phyloP scores from a whole-genome alignment of 2,797 vertebrate genomes.

The Lateolabrax maculatus region DNA sequence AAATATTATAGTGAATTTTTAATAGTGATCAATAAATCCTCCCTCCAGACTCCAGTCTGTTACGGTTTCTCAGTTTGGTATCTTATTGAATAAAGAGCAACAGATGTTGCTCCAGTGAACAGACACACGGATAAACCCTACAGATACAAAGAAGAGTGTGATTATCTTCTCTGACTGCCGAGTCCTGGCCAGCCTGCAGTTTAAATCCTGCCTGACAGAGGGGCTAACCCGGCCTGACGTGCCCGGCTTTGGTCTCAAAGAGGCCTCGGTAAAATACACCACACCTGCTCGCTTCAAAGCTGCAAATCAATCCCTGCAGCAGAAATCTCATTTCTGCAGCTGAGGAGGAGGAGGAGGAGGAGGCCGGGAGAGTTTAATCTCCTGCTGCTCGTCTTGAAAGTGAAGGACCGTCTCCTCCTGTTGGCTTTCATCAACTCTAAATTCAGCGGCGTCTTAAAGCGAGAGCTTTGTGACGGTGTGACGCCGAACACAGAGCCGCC shows the following conservation, averaged over 20 bases:
- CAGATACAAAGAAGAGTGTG: neutral
- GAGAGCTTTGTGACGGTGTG: neutral
- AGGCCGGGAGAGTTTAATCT: conserved; percentile 23
- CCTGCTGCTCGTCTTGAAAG: neutral
- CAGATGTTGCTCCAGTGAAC: neutral
- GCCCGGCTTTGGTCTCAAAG: conserved; percentile 12
- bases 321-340: conserved; percentile 4
- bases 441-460: neutral
- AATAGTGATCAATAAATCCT: too few relatives aligned
- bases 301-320: conserved; percentile 21
- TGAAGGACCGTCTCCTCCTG: neutral
- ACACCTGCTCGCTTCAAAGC: conserved; percentile 41
- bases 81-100: neutral
- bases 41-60: too few relatives aligned
- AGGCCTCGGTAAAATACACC: conserved; percentile 21
- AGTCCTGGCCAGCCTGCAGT: neutral
- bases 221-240: neutral
- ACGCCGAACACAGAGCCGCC: neutral
- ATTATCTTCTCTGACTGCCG: neutral
- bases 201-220: conserved; percentile 25
- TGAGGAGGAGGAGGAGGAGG: conserved; percentile 14
- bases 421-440: conserved; percentile 14
- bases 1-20: too few relatives aligned
- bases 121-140: neutral
- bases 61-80: neutral